Conservation (phyloP, 2,113 vertebrate species). For the Leptodactylus fuscus region DNA sequence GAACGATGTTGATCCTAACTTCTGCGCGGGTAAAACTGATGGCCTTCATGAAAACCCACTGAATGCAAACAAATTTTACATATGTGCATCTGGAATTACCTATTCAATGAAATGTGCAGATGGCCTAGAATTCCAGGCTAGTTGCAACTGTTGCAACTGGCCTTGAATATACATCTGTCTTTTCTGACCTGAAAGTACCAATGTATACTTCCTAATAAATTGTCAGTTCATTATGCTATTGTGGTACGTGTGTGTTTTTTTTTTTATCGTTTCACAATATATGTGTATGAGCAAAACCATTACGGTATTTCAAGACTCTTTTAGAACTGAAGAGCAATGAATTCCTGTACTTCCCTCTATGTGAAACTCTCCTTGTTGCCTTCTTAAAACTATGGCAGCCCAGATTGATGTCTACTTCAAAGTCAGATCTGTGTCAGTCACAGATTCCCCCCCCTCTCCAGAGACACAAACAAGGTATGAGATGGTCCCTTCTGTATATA, state of each 20-base stretch:
- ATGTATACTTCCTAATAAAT: conserved; percentile 20
- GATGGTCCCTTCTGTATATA: too few species aligned
- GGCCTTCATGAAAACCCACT: conserved; percentile 72
- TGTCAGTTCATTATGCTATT: neutral
- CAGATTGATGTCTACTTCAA: too few species aligned
- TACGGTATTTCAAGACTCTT: neutral
- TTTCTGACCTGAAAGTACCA: neutral
- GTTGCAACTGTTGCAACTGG: conserved; percentile 78
- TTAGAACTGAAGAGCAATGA: too few species aligned
- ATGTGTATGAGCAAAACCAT: neutral
- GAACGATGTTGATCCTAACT: conserved; percentile 47
- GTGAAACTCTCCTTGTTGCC: too few species aligned
- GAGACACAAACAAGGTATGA: too few species aligned
- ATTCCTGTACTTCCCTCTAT: too few species aligned
- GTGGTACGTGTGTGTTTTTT: neutral
- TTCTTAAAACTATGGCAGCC: too few species aligned
- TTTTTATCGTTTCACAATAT: neutral
- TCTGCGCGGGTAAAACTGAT: conserved; percentile 73
- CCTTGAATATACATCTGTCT: neutral
- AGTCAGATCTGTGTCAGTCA: too few species aligned
- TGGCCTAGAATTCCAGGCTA: conserved; percentile 74
- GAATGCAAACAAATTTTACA: conserved; percentile 73
- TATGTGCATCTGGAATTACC: conserved; percentile 73
- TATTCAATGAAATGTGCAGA: conserved; percentile 74
- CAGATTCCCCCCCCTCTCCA: too few species aligned